Percentiles rank a stretch among this genome's conserved stretches.
These are phyloP conservation scores for Polyergus mexicanus DNA, from an alignment of 1,140 invertebrate genomes.

Conservation along the genomic window DNA sequence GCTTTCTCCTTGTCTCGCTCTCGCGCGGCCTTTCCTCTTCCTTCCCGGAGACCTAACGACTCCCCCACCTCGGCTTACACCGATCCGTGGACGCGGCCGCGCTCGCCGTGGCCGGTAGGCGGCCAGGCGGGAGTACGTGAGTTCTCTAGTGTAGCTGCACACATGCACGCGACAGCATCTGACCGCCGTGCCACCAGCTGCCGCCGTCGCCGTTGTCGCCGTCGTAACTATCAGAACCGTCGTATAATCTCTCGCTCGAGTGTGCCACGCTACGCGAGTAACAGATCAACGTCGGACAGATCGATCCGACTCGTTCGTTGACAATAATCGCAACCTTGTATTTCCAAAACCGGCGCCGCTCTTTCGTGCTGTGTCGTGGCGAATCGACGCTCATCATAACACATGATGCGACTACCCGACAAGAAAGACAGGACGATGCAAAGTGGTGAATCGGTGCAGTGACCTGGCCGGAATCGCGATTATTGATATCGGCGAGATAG, in stretches of 20 bases:
- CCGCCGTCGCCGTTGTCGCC: constrained; percentile 69
- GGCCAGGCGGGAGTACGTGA: constrained; percentile 74
- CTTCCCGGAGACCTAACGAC: constrained; percentile 70
- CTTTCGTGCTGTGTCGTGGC: constrained; percentile 8
- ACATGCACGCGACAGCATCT: constrained; percentile 87
- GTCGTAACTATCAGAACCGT: constrained; percentile 67
- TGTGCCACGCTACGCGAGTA: constrained; percentile 61
- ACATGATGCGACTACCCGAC: neutral
- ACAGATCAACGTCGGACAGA: constrained; percentile 30
- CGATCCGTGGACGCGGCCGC: constrained; percentile 70
- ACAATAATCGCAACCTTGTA: constrained; percentile 11
- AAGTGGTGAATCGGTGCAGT: constrained; percentile 42
- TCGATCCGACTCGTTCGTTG: constrained; percentile 42
- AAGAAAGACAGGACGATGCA: neutral
- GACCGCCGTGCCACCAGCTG: constrained; percentile 74
- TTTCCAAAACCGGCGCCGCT: neutral
- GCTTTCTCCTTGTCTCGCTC: constrained; percentile 20
- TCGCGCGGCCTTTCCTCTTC: neutral
- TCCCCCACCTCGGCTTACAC: constrained; percentile 71
- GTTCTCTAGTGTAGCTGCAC: constrained; percentile 85
- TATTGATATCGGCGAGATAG: constrained; percentile 30
- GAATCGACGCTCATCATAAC: neutral
- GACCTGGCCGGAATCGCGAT: neutral
- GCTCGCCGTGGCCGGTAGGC: constrained; percentile 75
- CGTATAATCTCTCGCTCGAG: constrained; percentile 56